Base-by-base conservation (phyloP, 2,888 invertebrate genomes). In the Leucania comma region DNA sequence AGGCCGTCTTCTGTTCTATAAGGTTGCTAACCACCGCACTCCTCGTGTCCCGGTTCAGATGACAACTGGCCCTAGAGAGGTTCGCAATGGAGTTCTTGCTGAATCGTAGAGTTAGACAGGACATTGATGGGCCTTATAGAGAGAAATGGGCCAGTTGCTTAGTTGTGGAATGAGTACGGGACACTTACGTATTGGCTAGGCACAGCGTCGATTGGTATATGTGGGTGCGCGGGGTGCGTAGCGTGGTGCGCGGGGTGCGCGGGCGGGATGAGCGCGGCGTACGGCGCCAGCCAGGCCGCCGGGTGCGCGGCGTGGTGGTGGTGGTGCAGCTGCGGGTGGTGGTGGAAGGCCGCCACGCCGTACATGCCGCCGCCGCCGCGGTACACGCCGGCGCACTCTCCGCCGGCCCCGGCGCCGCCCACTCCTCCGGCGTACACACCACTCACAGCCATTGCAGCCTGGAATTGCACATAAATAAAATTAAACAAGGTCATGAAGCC, bases 131-230 rank as follows among this genome's bases (percentile, higher is more conserved):
- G 73, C 26, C 48, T 78, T 57, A 29, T 57, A 42, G 42, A 61
- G 59, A 75, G 17, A 59, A 54, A 48, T 56, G 58, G 54, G 64
- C 61, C 68, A 75, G 80, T 75, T 48, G 70, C 48, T 60, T 80
- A 75, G 71, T 68, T 68, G 58, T 60, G 71, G 22, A 63, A 72
- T 65, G 70, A 56, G 70, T 72, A 80, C 54, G 75, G 59, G 51
- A 66, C 68, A 93, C 95, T 94, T 82, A 95, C 96, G 88, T 95
- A 96, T 95, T 95, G 96, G 93, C 92, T 95, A 91, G 95, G 94
- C 90, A 95, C 95, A 67, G 95, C 93, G 86, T 95, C 95, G 87
- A 95, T 94, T 83, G 95, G 96, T 90, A 95, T 91, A 86, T 93
- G 96, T 74, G 91, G 94, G 86, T 94, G 96, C 73, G 93, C 91